These are phyloP conservation scores for Tinamus guttatus DNA, from an alignment of 2,113 vertebrate genomes.

Conservation along the genomic window DNA sequence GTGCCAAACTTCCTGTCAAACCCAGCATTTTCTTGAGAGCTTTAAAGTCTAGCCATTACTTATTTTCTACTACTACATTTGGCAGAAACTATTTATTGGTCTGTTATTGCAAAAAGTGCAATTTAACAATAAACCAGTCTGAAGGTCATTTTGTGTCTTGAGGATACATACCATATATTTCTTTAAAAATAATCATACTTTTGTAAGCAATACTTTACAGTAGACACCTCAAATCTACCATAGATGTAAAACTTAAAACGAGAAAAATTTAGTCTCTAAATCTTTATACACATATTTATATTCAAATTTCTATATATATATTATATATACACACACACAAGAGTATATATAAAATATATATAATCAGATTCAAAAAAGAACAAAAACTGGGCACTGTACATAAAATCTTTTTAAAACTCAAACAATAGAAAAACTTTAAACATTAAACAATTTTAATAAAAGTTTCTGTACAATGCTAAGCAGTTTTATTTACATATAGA, in stretches of 20 bases:
- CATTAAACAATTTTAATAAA: slow-evolving; percentile 94
- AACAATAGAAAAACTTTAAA: slow-evolving; percentile 95
- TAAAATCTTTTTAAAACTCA: slow-evolving; percentile 87
- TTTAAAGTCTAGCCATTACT: slow-evolving; percentile 67
- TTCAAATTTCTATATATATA: slow-evolving; percentile 85
- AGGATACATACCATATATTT: slow-evolving; percentile 88
- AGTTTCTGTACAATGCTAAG: slow-evolving; percentile 97
- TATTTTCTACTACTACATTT: slow-evolving; percentile 78
- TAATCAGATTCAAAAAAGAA: slow-evolving; percentile 85
- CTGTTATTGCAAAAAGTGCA: slow-evolving; percentile 84
- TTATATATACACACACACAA: slow-evolving; percentile 83
- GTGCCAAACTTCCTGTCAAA: slow-evolving; percentile 64
- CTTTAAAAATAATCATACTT: slow-evolving; percentile 87
- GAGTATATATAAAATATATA: slow-evolving; percentile 90
- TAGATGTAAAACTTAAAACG: slow-evolving; percentile 87
- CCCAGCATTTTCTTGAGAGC: slow-evolving; percentile 55
- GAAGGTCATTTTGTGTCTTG: slow-evolving; percentile 83
- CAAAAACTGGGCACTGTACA: slow-evolving; percentile 86
- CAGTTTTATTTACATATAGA: slow-evolving; percentile 97
- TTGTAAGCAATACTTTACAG: slow-evolving; percentile 88
- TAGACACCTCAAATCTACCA: slow-evolving; percentile 87
- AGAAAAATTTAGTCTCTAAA: slow-evolving; percentile 85
- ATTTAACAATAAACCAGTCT: slow-evolving; percentile 87
- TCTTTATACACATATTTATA: slow-evolving; percentile 86
- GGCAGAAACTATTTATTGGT: slow-evolving; percentile 83